Evolutionary conservation across 2,888 invertebrate genomes (phyloP).

Genomic region (Oscheius onirici): DNA sequence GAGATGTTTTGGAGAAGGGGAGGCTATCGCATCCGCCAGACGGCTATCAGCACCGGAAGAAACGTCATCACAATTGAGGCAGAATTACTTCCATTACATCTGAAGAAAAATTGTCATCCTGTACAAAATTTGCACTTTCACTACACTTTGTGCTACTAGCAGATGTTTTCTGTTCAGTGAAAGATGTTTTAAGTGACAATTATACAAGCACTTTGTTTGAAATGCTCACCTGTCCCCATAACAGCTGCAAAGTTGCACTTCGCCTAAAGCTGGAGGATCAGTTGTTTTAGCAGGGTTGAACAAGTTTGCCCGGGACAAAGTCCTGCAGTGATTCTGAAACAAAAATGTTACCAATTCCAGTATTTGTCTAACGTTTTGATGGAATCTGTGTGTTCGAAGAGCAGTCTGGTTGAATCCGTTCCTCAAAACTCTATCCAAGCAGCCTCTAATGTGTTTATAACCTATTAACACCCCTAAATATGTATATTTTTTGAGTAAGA

Average conservation of each 20-base stretch:
- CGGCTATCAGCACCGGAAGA: slow-evolving; percentile 7
- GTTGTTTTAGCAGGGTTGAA: slow-evolving; percentile 63
- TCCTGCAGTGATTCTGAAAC: slow-evolving; percentile 55
- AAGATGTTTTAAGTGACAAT: neutral
- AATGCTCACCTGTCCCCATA: slow-evolving; percentile 56
- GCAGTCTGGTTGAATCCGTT: slow-evolving; percentile 70
- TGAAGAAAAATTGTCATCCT: neutral
- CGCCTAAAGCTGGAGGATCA: slow-evolving; percentile 61
- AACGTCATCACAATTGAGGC: slow-evolving; percentile 11
- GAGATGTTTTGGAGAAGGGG: neutral
- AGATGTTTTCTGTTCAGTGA: neutral
- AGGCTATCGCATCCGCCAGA: slow-evolving; percentile 15
- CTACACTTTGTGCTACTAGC: too few relatives aligned
- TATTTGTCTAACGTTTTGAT: slow-evolving; percentile 52
- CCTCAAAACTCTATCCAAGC: slow-evolving; percentile 66
- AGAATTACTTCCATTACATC: slow-evolving; percentile 28
- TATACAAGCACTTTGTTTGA: neutral
- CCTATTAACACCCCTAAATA: slow-evolving; percentile 69
- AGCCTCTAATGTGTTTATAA: slow-evolving; percentile 70
- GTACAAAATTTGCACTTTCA: too few relatives aligned
- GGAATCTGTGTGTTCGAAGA: slow-evolving; percentile 67
- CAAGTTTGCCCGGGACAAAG: slow-evolving; percentile 60
- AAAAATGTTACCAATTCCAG: neutral
- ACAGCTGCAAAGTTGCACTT: slow-evolving; percentile 65
- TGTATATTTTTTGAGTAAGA: neutral